phyloP scores from a whole-genome alignment of 2,113 vertebrate species.

The Mustela nigripes region DNA sequence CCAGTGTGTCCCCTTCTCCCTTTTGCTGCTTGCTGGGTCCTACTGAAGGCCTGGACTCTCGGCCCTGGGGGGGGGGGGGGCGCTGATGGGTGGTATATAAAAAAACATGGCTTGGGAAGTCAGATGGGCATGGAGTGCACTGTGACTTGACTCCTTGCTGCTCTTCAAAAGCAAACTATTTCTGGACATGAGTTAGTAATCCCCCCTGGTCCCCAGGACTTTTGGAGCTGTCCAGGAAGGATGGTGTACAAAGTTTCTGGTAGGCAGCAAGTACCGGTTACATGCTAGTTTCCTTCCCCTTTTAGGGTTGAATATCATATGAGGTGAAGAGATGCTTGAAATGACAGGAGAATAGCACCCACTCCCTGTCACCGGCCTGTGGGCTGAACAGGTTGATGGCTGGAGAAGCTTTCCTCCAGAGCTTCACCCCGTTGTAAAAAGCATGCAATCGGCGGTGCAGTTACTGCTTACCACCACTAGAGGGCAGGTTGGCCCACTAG shows the following conservation, averaged over 20 bases:
- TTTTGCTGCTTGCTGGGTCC: background rate
- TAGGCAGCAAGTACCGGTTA: background rate
- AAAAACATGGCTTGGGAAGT: background rate
- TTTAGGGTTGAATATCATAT: background rate
- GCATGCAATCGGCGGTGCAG: background rate
- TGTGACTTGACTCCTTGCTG: background rate
- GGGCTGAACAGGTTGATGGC: background rate
- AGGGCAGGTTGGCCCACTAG: conserved; percentile 70
- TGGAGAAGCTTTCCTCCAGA: background rate
- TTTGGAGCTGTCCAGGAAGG: background rate
- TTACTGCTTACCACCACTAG: background rate
- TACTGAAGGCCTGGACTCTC: background rate
- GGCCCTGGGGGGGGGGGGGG: background rate
- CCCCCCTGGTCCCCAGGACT: background rate
- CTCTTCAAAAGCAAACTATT: background rate
- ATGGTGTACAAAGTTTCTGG: background rate
- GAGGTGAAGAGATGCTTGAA: background rate
- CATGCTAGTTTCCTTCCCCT: background rate
- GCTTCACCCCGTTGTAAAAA: background rate
- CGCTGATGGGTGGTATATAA: background rate
- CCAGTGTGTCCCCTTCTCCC: too few relatives aligned
- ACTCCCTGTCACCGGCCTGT: background rate
- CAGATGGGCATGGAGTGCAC: background rate
- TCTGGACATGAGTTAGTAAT: background rate
- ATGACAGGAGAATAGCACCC: background rate